Evolutionary conservation across 2,113 vertebrate genomes (phyloP).

Genomic region (Aramus guarauna): DNA sequence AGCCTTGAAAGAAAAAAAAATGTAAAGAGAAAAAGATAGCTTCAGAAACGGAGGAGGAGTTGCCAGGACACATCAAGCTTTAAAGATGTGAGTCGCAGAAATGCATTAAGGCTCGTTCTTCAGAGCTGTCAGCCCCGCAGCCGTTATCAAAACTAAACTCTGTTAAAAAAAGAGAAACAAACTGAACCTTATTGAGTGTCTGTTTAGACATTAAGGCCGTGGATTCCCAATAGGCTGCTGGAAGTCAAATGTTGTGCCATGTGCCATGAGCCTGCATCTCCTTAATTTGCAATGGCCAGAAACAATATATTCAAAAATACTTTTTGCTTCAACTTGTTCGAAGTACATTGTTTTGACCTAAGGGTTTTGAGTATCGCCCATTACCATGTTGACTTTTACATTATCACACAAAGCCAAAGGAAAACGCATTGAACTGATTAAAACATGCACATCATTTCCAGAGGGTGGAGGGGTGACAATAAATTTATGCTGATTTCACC

Average conservation of each 20-base stretch:
- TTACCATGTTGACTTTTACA: not conserved
- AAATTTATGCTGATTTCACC: not conserved
- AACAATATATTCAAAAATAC: not conserved
- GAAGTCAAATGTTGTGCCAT: not conserved
- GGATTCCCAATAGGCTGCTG: not conserved
- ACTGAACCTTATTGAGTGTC: not conserved
- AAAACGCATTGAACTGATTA: not conserved
- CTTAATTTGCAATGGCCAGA: not conserved
- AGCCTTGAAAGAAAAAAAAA: not conserved
- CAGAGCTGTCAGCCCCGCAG: slow-evolving; percentile 16
- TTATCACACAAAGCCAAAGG: slow-evolving; percentile 7
- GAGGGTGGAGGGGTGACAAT: not conserved
- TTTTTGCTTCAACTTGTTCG: not conserved
- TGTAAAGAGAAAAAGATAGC: not conserved
- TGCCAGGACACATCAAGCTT: slow-evolving; percentile 46
- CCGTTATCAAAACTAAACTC: not conserved
- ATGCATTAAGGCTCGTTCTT: slow-evolving; percentile 14
- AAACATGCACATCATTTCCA: not conserved
- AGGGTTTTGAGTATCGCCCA: not conserved
- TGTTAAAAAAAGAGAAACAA: not conserved
- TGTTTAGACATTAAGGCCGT: not conserved
- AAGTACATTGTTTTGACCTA: slow-evolving; percentile 32
- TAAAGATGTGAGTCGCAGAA: slow-evolving; percentile 7
- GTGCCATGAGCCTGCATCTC: not conserved
- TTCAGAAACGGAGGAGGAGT: slow-evolving; percentile 12